Conservation (phyloP, 1,140 invertebrate species). For the Pseudobourletiella spinata region DNA sequence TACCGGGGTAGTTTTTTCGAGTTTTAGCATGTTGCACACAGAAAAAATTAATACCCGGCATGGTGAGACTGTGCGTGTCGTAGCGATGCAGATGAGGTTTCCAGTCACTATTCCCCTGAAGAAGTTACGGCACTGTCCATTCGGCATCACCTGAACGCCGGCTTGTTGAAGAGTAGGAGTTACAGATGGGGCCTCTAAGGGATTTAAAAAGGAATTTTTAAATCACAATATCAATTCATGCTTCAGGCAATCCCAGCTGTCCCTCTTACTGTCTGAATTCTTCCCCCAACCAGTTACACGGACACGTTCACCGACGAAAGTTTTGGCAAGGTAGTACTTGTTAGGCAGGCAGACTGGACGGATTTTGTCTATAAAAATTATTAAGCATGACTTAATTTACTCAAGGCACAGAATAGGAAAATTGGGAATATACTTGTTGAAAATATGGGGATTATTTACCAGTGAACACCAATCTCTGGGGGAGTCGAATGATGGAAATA, state of each 20-base stretch:
- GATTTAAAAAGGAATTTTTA: background rate
- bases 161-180: slow-evolving; percentile 31
- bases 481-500: slow-evolving; percentile 27
- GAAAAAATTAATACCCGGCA: slow-evolving; percentile 15
- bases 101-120: slow-evolving; percentile 30
- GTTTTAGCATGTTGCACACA: background rate
- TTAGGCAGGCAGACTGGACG: slow-evolving; percentile 34
- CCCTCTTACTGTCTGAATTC: slow-evolving; percentile 20
- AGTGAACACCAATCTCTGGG: slow-evolving; percentile 24
- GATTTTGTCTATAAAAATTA: slow-evolving; percentile 24
- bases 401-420: too few relatives aligned
- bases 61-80: slow-evolving; percentile 16
- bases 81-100: slow-evolving; percentile 27
- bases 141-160: slow-evolving; percentile 19
- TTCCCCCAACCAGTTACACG: slow-evolving; percentile 34
- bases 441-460: too few relatives aligned
- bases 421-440: too few relatives aligned
- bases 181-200: slow-evolving; percentile 19
- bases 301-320: slow-evolving; percentile 25
- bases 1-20: background rate
- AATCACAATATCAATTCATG: background rate
- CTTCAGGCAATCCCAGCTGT: background rate
- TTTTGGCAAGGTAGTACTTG: slow-evolving; percentile 16
- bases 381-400: too few relatives aligned
- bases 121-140: slow-evolving; percentile 19